A percentile compares a stretch with the other conserved stretches of the same genome.
phyloP scores from a whole-genome alignment of 2,888 invertebrate species.

The Phragmatobia fuliginosa region DNA sequence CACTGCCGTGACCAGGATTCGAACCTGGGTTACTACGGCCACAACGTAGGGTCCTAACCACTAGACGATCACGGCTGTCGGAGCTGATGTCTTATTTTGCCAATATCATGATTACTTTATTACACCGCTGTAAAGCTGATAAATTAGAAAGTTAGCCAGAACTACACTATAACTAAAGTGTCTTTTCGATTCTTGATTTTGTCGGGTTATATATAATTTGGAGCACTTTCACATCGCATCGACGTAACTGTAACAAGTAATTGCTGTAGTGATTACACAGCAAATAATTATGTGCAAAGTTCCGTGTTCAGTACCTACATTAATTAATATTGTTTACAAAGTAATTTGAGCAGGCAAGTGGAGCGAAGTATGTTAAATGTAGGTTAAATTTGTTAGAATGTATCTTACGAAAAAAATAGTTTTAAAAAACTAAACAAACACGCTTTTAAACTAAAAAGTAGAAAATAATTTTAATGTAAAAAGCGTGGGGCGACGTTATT shows the following conservation, averaged over 20 bases:
- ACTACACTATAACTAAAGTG: background rate
- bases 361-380: background rate
- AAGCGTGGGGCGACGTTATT: no score
- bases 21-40: slow-evolving; percentile 92
- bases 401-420: no score
- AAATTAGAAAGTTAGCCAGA: slow-evolving; percentile 26
- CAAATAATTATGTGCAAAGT: slow-evolving; percentile 34
- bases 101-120: slow-evolving; percentile 22
- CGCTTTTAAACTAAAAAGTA: no score
- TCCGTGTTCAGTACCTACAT: background rate
- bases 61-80: slow-evolving; percentile 56
- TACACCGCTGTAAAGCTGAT: background rate
- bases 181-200: slow-evolving; percentile 14
- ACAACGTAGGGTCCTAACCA: slow-evolving; percentile 92
- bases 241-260: slow-evolving; percentile 85
- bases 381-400: background rate
- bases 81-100: background rate
- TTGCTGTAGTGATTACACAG: slow-evolving; percentile 37
- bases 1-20: slow-evolving; percentile 86
- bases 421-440: no score
- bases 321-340: slow-evolving; percentile 7
- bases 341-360: background rate
- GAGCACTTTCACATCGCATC: slow-evolving; percentile 87
- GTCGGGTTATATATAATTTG: slow-evolving; percentile 26
- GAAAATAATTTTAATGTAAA: no score